These are phyloP conservation scores for Phaethornis superciliosus DNA, from an alignment of 2,113 vertebrate genomes.

Conservation along the genomic window DNA sequence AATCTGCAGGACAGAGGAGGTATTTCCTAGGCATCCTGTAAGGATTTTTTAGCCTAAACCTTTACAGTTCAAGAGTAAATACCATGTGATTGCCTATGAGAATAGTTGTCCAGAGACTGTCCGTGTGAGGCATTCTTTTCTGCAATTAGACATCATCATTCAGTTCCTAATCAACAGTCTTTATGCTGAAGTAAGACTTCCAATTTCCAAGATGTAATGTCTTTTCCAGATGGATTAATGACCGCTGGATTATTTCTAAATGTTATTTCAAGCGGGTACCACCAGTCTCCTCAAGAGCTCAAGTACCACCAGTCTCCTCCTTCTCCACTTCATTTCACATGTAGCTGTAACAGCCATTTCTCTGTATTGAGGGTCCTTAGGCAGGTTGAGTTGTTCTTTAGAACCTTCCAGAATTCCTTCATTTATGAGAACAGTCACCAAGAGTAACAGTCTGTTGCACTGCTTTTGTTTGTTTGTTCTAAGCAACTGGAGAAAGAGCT, in stretches of 20 bases:
- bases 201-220: background rate
- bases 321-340: accelerated
- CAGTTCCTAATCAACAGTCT: background rate
- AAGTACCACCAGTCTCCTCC: background rate
- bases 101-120: background rate
- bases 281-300: background rate
- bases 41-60: background rate
- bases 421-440: background rate
- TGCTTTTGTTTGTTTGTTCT: background rate
- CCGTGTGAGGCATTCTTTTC: background rate
- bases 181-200: background rate
- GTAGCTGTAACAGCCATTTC: background rate
- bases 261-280: background rate
- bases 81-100: background rate
- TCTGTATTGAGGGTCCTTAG: background rate
- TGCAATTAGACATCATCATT: background rate
- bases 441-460: background rate
- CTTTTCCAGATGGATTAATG: background rate
- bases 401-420: background rate
- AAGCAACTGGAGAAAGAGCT: constrained; percentile 88
- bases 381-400: constrained; percentile 8
- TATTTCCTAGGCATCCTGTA: no score
- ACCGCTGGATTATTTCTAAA: background rate
- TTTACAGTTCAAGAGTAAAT: background rate
- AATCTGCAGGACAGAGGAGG: no score